Conservation (phyloP, 2,797 vertebrate genomes). For the Pantherophis alleghaniensis region DNA sequence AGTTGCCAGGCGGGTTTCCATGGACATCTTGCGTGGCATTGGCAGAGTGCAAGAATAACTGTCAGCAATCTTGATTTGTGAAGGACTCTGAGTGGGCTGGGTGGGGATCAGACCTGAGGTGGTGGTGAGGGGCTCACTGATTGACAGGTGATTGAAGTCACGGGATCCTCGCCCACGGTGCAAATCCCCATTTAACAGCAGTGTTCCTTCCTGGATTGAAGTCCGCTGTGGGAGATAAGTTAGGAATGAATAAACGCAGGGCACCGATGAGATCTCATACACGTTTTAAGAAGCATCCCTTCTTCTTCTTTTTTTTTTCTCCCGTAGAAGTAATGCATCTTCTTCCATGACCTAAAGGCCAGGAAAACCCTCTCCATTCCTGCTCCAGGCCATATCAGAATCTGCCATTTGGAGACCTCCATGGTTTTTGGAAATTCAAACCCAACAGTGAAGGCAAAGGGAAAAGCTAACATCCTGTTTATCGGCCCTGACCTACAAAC, state of each 20-base stretch:
- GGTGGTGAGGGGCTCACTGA: conserved; percentile 46
- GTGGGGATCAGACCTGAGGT: conserved; percentile 23
- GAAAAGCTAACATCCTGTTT: neutral
- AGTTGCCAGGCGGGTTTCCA: conserved; percentile 74
- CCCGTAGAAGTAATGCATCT: neutral
- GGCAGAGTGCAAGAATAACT: conserved; percentile 78
- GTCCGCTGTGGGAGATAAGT: conserved; percentile 69
- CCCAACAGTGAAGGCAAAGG: neutral
- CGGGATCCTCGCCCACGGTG: conserved; percentile 62
- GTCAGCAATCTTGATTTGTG: conserved; percentile 71
- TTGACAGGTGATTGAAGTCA: conserved; percentile 23
- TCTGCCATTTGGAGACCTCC: neutral
- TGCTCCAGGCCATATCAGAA: neutral
- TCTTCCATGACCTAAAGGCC: neutral
- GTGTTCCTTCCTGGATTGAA: conserved; percentile 82
- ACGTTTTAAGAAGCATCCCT: neutral
- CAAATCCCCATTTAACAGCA: conserved; percentile 79
- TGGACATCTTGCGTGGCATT: conserved; percentile 76
- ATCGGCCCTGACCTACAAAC: conserved; percentile 47
- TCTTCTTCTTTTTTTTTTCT: neutral
- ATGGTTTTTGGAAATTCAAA: neutral
- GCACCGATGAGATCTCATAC: neutral
- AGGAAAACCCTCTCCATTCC: neutral
- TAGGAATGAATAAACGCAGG: neutral
- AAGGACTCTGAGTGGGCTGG: conserved; percentile 62